These are phyloP conservation scores for Eupeodes latifasciatus DNA, from an alignment of 2,888 invertebrate species.

Conservation along the genomic window DNA sequence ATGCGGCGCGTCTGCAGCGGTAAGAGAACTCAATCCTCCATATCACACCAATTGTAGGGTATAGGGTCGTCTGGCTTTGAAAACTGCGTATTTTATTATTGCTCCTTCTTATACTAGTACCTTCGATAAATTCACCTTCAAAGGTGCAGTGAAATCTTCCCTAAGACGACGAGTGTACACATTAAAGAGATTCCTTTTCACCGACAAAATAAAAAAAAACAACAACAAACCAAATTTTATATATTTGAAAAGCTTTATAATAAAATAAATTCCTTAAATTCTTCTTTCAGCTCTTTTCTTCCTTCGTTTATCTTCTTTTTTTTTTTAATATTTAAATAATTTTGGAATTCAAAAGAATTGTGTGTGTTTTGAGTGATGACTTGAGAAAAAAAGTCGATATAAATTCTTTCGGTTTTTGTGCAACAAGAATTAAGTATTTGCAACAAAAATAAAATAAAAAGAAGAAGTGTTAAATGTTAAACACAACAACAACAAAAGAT, in stretches of 20 bases:
- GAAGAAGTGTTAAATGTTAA: neutral
- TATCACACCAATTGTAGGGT: neutral
- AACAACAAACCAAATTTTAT: neutral
- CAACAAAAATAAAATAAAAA: conserved; percentile 3
- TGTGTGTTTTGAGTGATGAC: conserved; percentile 17
- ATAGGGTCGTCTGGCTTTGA: conserved; percentile 37
- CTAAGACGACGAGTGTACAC: conserved; percentile 58
- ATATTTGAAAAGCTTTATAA: conserved; percentile 3
- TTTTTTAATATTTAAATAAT: neutral
- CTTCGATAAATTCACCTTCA: neutral
- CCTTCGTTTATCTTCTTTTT: conserved; percentile 1
- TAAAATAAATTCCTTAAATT: conserved; percentile 25
- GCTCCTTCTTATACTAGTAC: neutral
- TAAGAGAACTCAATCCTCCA: conserved; percentile 20
- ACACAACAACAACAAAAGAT: conserved; percentile 18
- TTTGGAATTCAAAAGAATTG: conserved; percentile 24
- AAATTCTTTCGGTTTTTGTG: conserved; percentile 28
- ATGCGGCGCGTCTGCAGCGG: conserved; percentile 44
- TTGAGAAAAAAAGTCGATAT: conserved; percentile 19
- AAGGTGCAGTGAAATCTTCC: conserved; percentile 32
- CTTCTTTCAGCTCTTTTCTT: conserved; percentile 33
- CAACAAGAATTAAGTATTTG: neutral
- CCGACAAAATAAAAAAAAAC: neutral
- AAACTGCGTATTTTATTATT: conserved; percentile 55
- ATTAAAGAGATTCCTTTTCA: conserved; percentile 24